A percentile compares a stretch with the other conserved stretches of the same genome.
These are phyloP conservation scores for Dasyurus viverrinus DNA, from an alignment of 2,113 vertebrate species.

Conservation along the genomic window DNA sequence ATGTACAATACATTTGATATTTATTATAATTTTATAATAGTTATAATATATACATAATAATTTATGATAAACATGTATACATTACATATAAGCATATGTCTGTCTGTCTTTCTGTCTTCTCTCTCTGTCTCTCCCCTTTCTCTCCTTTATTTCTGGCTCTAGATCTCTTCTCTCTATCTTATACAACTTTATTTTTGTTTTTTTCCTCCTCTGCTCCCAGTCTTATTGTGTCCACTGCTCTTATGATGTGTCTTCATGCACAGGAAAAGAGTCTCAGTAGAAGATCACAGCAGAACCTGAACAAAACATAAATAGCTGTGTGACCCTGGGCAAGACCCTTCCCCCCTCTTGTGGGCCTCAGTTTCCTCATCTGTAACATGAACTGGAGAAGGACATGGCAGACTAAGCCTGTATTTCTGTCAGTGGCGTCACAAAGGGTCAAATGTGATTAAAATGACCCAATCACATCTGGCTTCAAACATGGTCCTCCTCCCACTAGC, in stretches of 20 bases:
- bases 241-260: background rate
- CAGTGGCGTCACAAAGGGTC: no score
- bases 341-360: background rate
- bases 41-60: no score
- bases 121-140: no score
- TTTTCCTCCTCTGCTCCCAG: background rate
- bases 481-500: background rate
- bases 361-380: background rate
- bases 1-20: no score
- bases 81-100: no score
- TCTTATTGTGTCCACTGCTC: no score
- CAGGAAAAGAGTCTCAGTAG: background rate
- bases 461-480: background rate
- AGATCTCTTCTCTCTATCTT: background rate
- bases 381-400: background rate
- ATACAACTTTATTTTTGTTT: background rate
- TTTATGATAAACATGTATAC: no score
- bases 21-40: no score
- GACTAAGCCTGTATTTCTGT: no score
- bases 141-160: no score
- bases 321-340: background rate
- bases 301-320: background rate
- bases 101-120: no score
- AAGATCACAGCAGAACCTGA: background rate
- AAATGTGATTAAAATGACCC: no score